phyloP scores from a whole-genome alignment of 2,113 vertebrate species.

The Ornithorhynchus anatinus region DNA sequence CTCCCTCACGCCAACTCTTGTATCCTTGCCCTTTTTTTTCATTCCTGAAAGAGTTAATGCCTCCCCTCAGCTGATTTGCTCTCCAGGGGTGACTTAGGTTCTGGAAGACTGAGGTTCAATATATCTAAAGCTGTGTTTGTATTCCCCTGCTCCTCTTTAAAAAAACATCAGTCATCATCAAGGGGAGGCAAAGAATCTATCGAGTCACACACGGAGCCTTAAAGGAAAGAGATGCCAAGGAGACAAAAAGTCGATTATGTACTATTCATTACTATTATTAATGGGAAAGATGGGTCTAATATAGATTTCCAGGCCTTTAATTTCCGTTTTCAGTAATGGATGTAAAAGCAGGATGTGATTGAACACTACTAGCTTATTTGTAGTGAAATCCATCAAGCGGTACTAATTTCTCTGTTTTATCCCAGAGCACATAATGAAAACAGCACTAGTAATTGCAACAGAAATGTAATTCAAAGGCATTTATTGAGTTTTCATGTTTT shows the following conservation, averaged over 20 bases:
- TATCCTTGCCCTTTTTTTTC: neutral
- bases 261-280: slow-evolving; percentile 50
- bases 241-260: slow-evolving; percentile 61
- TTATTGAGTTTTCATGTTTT: slow-evolving; percentile 64
- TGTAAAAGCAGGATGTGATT: slow-evolving; percentile 32
- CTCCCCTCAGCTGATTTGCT: neutral
- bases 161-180: neutral
- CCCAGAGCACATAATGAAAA: slow-evolving; percentile 61
- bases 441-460: slow-evolving; percentile 65
- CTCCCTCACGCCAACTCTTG: too few relatives aligned
- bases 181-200: neutral
- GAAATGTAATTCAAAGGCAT: slow-evolving; percentile 66
- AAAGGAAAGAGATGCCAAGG: slow-evolving; percentile 17
- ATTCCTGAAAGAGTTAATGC: neutral
- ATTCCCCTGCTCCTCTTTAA: neutral
- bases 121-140: neutral
- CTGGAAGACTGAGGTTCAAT: neutral
- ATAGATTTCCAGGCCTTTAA: slow-evolving; percentile 59
- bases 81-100: rapidly evolving
- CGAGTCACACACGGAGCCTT: slow-evolving; percentile 22
- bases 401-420: slow-evolving; percentile 54
- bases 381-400: slow-evolving; percentile 50
- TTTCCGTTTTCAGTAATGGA: slow-evolving; percentile 60
- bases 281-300: slow-evolving; percentile 46
- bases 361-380: slow-evolving; percentile 35